Conservation (phyloP, 92 coral and sea anemone genomes). For the Umimayanthus chanpuru region DNA sequence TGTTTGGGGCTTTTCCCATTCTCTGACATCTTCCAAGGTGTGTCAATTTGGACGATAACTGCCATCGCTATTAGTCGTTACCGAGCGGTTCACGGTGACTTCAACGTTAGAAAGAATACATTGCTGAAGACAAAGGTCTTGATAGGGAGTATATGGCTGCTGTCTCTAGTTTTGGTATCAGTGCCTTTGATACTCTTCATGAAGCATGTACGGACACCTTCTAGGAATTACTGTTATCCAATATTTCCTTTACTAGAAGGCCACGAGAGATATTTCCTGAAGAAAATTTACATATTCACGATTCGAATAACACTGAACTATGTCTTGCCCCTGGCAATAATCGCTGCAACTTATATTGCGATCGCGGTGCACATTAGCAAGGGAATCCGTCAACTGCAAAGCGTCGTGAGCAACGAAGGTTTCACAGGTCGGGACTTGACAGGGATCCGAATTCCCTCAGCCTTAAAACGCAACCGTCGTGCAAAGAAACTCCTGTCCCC, state of each 20-base stretch:
- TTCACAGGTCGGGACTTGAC: neutral
- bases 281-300: neutral
- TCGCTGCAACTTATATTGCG: conserved; percentile 10
- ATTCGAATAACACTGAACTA: conserved; percentile 13
- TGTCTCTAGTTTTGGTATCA: neutral
- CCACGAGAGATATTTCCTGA: neutral
- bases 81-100: conserved; percentile 19
- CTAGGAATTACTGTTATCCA: neutral
- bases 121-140: neutral
- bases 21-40: conserved; percentile 38
- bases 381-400: neutral
- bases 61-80: conserved; percentile 22
- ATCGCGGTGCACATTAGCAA: conserved; percentile 5
- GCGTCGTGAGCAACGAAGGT: neutral
- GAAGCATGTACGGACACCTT: neutral
- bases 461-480: neutral
- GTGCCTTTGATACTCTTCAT: neutral
- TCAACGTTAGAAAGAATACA: neutral
- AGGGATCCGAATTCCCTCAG: neutral
- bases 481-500: neutral
- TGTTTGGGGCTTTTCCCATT: conserved; percentile 10
- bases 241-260: neutral
- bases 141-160: conserved; percentile 8
- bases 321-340: neutral
- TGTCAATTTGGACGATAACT: conserved; percentile 25